Percentiles rank a stretch among this genome's conserved stretches.
phyloP scores from a whole-genome alignment of 2,113 vertebrate species.

The Copsychus sechellarum region DNA sequence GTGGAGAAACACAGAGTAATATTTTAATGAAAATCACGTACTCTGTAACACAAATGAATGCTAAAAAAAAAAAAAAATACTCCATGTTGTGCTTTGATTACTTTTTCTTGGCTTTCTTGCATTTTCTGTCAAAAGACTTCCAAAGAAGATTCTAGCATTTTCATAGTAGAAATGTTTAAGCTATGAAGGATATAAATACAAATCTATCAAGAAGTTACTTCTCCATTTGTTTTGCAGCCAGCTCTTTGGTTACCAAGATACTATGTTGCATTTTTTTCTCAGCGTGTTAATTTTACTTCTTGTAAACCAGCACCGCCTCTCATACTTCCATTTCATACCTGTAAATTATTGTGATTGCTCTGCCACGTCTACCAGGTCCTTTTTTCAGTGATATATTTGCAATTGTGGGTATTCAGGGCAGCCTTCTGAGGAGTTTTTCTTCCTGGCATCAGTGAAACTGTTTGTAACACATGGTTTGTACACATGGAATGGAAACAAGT shows the following conservation, averaged over 20 bases:
- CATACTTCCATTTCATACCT: not conserved
- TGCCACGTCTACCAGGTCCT: not conserved
- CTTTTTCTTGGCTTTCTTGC: not conserved
- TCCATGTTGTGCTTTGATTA: constrained; percentile 73
- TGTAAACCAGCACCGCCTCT: not conserved
- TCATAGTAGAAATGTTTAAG: not conserved
- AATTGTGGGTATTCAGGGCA: not conserved
- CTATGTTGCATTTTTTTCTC: not conserved
- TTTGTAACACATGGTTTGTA: not conserved
- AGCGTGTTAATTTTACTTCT: not conserved
- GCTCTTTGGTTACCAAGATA: not conserved
- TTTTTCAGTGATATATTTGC: not conserved
- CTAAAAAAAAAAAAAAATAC: constrained; percentile 69
- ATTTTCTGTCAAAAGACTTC: not conserved
- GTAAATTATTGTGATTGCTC: not conserved
- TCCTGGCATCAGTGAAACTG: not conserved
- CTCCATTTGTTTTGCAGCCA: not conserved
- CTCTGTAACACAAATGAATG: constrained; percentile 79
- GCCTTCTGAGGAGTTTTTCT: not conserved
- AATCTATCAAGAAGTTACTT: not conserved
- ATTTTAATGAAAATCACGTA: constrained; percentile 87
- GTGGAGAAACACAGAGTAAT: constrained; percentile 75
- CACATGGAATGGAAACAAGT: not conserved
- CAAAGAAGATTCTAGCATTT: not conserved
- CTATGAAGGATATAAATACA: not conserved